Conservation (phyloP, 2,113 vertebrate genomes). For the Pseudolaguvia tuberculata region DNA sequence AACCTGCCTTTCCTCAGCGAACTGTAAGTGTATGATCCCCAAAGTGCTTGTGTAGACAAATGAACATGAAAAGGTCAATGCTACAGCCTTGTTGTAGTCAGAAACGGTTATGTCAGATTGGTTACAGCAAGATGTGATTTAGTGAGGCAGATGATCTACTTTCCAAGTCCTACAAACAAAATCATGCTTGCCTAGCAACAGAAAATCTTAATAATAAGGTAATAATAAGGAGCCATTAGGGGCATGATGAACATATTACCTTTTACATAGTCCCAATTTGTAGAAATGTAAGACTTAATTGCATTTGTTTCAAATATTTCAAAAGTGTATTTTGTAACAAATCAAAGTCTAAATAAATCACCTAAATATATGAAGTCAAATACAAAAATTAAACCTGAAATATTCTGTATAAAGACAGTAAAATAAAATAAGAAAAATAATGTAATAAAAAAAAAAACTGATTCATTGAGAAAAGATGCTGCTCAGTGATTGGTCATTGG, state of each 20-base stretch:
- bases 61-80: background rate
- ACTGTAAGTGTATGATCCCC: constrained; percentile 77
- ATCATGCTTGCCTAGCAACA: too few relatives aligned
- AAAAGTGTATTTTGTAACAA: too few relatives aligned
- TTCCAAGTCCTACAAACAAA: background rate
- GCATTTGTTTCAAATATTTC: too few relatives aligned
- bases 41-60: background rate
- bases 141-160: background rate
- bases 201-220: too few relatives aligned
- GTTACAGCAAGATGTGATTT: constrained; percentile 15
- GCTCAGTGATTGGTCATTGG: background rate
- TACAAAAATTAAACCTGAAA: too few relatives aligned
- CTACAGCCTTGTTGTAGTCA: background rate
- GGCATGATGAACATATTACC: background rate
- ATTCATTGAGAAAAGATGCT: background rate
- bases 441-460: too few relatives aligned
- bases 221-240: background rate
- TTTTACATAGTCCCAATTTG: background rate
- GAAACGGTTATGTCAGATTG: constrained; percentile 1
- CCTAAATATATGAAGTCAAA: too few relatives aligned
- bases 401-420: background rate
- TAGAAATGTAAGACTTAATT: too few relatives aligned
- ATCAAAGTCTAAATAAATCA: too few relatives aligned
- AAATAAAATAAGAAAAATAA: background rate
- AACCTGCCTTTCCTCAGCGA: constrained; percentile 87